Conservation (phyloP, 2,113 vertebrate genomes). For the Mus musculus region GRCm39 chr13:96588001-96588500, state of each 20-base stretch:
- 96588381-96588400: neutral
- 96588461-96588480: neutral
- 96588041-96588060: neutral
- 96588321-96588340: neutral
- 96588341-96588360: neutral
- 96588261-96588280: neutral
- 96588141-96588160: neutral
- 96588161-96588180: neutral
- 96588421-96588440: neutral
- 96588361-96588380: neutral
- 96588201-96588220: neutral
- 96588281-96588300: neutral
- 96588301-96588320: neutral
- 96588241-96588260: too few relatives aligned
- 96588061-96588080: neutral
- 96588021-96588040: neutral
- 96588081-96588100: too few relatives aligned
- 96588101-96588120: rapidly evolving
- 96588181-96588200: neutral
- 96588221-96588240: neutral
- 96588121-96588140: neutral
- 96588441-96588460: neutral
- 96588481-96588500: neutral
- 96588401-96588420: neutral
- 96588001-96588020: neutral